Evolutionary conservation across 2,888 invertebrate species (phyloP).

Genomic region (Tipula unca): DNA sequence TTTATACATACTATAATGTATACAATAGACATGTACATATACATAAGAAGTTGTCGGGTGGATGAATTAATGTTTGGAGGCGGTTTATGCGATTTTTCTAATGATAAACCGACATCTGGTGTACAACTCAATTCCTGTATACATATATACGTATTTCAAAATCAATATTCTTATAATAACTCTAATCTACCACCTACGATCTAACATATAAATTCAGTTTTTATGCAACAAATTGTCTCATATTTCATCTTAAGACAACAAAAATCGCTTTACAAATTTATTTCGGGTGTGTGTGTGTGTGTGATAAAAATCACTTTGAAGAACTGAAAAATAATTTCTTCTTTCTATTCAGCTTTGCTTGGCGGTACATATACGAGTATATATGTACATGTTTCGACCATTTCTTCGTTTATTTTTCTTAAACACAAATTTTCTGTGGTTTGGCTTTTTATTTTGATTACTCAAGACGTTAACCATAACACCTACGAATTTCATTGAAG

Average conservation of each 20-base stretch:
- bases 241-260: not conserved
- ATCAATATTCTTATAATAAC: not conserved
- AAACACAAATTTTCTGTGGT: not conserved
- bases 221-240: not conserved
- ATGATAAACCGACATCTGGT: not conserved
- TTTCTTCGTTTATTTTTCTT: conserved; percentile 9
- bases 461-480: not conserved
- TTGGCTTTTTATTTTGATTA: not conserved
- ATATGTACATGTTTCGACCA: not conserved
- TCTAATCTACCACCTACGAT: not conserved
- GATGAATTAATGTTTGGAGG: not conserved
- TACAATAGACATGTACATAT: no score
- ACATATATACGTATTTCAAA: not conserved
- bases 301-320: not conserved
- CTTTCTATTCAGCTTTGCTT: not conserved
- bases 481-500: not conserved
- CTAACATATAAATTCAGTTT: not conserved
- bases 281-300: not conserved
- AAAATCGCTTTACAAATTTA: not conserved
- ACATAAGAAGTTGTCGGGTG: not conserved
- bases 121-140: not conserved
- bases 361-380: not conserved
- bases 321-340: not conserved
- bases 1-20: not conserved
- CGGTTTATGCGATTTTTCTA: not conserved